Evolutionary conservation across 2,113 vertebrate species (phyloP), one percentile per base, ranked within the genome.

Genomic region (Cryptomyrus ogoouensis): DNA sequence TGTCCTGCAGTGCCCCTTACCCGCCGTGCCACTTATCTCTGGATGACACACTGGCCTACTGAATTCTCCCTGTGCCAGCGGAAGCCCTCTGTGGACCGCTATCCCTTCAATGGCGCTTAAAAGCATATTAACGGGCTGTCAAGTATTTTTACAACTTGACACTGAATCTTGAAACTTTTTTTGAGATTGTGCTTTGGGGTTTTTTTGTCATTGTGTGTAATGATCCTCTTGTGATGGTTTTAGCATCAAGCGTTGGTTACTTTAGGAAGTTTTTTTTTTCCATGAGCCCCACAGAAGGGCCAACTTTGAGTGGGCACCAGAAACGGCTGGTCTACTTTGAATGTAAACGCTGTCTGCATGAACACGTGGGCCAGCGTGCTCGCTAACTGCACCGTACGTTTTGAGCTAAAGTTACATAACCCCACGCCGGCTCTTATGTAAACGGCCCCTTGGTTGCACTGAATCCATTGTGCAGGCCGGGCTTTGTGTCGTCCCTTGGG

Each of bases 361-460:
- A 87, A 50, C 13, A 87, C 50, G 3, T 84, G 53, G 83, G n/a
- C n/a, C 13, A 44, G 46, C 50, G 46, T 44, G 83, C 42, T 90
- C 53, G 83, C 39, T 24, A 47, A 86, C 80, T 24, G 19, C 31
- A 15, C 44, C 2, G 15, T 53, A 10, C 15, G 66, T 50, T 80
- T 62, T 27, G 46, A 88, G 85, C 44, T 56, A 88, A 58, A 19
- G 90, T 90, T 90, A 42, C 80, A 53, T 90, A 90, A 90, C 88
- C 74, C 87, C 42, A 44, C 62, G 74, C 87, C 70, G 7, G 53
- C n/a, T n/a, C 50, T 90, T 90, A 90, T 90, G 80, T 90, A 90
- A 90, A 52, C 21, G 24, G n/a, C 47, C 87, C 87, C 46, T 90
- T 52, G 27, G 70, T 42, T 77, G 70, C 15, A 39, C 39, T 39